These are phyloP conservation scores for Corapipo altera DNA, from an alignment of 2,113 vertebrate species.

Conservation along the genomic window DNA sequence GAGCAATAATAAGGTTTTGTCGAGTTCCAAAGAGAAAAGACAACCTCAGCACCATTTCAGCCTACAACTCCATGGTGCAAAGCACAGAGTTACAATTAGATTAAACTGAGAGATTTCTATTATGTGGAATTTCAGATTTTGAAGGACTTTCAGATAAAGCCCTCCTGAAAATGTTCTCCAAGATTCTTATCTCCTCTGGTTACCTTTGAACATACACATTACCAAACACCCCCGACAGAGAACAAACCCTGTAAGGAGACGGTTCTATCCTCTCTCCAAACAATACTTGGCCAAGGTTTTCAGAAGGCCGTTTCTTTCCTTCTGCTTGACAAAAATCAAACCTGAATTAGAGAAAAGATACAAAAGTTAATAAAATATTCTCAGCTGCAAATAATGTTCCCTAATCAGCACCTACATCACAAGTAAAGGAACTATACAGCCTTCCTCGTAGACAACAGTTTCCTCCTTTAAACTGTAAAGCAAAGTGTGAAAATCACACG, in stretches of 20 bases:
- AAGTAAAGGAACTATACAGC: neutral
- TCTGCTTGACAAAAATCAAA: conserved; percentile 95
- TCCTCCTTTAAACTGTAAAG: neutral
- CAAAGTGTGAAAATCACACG: neutral
- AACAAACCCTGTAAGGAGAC: conserved; percentile 93
- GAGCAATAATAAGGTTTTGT: neutral
- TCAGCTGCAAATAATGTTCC: neutral
- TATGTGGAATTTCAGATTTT: neutral
- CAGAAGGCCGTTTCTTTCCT: conserved; percentile 89
- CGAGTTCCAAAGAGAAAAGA: neutral
- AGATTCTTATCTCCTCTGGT: neutral
- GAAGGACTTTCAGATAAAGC: neutral
- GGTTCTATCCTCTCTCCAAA: conserved; percentile 98
- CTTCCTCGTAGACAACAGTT: neutral
- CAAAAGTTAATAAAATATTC: neutral
- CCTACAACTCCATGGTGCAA: neutral
- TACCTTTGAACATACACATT: neutral
- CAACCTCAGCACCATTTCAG: neutral
- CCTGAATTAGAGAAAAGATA: conserved; percentile 69
- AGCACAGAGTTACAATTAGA: neutral
- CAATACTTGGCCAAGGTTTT: conserved; percentile 97
- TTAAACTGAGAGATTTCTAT: neutral
- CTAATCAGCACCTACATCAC: neutral
- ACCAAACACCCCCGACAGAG: neutral
- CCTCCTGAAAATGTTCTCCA: neutral